Evolutionary conservation across 2,888 invertebrate genomes (phyloP), one percentile per base, ranked within the genome.

Genomic region (Drosophila fulvimacula): DNA sequence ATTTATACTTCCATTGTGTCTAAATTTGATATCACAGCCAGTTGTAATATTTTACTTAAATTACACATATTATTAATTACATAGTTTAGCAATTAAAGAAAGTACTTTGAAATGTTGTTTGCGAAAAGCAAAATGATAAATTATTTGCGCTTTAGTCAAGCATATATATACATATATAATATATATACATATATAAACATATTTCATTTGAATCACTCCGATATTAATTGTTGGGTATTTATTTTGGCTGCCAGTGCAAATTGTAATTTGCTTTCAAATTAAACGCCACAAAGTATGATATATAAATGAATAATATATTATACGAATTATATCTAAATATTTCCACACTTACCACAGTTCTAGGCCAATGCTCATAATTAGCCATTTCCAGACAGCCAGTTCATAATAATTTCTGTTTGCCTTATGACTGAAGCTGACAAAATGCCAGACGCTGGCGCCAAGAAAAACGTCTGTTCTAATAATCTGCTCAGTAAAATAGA

Each of bases 401-500:
- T 60, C 51, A 76, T 76, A 59, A 63, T 73, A 46, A 59, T 62
- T 21, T 61, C 34, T 15, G 34, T 19, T 48, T 36, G 63, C 17
- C 34, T 19, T 51, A 24, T 39, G 17, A 34, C 42, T 15, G 30
- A 21, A 34, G 11, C 32, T 76, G 75, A 75, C 76, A 75, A 64
- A 65, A 39, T 75, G 73, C 76, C 74, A 67, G 68, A 39, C 17
- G 24, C 44, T 64, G 75, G 63, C 74, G 79, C 81, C 83, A 81
- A 73, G 66, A 59, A 69, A 78, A 79, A 82, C 78, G 62, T 70
- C 80, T 72, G 67, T 66, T 73, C 64, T 69, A 78, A 83, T 73
- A 83, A 83, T 78, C 67, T 59, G 58, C 34, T n/a, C 24, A 7
- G 49, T 62, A 58, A 63, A 66, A 59, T 15, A 55, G 64, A 64